Base-by-base conservation (phyloP, 2,797 vertebrate species). In the Gambelia wislizenii region DNA sequence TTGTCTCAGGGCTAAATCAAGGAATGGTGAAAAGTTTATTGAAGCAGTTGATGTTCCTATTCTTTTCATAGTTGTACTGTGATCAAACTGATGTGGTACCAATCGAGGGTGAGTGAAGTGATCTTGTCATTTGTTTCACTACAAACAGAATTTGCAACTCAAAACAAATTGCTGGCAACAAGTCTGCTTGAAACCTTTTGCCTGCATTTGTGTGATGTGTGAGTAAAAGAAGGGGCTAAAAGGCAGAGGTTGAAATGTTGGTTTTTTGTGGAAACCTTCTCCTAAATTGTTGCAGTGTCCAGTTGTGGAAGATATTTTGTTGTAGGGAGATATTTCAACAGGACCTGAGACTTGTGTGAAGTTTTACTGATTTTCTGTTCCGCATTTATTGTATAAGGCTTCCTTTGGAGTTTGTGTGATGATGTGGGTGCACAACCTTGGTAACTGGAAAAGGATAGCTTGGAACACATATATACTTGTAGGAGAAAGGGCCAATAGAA, bases 1-100 rank as follows among this genome's bases (percentile, higher is more conserved):
- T 75, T 88, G 36, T 84, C 61, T 56, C 16, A 78, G 49, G 39
- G 61, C 12, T 33, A 89, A 89, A 76, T 18, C 49, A 33, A 69
- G 77, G 39, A 36, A 54, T 84, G 67, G 30, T 69, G n/a, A 8
- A 39, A 88, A n/a, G 6, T 22, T 36, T 74, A 81, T 69, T 87
- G 39, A 75, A 59, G 27, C 47, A 59, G n/a, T 69, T 54, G 3
- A 39, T 64, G 7, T 54, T 70, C 36, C 49, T 33, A 20, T 3
- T 69, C 42, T 78, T 20, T 84, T 56, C n/a, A n/a, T 77, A 64
- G 10, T 69, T 7, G 33, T 44, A 7, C 4, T 33, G 14, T 59
- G 42, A 36, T 84, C 44, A 84, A 88, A 89, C 36, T 59, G 77
- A 49, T 42, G 22, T 6, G 69, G 9, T n/a, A 2, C 30, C 70